Evolutionary conservation across 1,140 invertebrate genomes (phyloP).

Genomic region (Cydia fagiglandana): DNA sequence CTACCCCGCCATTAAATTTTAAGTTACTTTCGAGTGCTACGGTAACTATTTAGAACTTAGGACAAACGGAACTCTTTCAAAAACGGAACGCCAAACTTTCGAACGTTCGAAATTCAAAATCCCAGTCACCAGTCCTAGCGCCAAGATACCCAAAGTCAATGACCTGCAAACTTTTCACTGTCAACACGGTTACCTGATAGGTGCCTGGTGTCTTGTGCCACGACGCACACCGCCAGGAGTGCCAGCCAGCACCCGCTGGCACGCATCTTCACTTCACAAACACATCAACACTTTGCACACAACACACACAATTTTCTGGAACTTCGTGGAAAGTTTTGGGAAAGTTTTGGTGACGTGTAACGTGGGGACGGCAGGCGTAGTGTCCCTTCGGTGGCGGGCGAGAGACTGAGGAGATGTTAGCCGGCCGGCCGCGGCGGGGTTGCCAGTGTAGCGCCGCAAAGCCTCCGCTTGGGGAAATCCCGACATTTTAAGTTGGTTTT

Average conservation of each 20-base stretch:
- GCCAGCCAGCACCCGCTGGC: conserved; percentile 68
- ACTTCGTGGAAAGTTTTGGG: conserved; percentile 49
- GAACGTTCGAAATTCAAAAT: conserved; percentile 21
- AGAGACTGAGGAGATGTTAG: conserved; percentile 50
- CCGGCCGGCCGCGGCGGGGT: conserved; percentile 43
- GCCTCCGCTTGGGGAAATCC: conserved; percentile 33
- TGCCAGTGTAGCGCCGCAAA: conserved; percentile 31
- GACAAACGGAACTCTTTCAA: not conserved
- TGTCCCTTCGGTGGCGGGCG: conserved; percentile 45
- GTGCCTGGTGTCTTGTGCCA: conserved; percentile 65
- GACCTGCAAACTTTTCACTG: conserved; percentile 35
- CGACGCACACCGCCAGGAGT: conserved; percentile 55
- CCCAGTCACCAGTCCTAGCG: conserved; percentile 5
- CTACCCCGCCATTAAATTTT: too few species aligned
- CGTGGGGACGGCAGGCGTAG: conserved; percentile 31
- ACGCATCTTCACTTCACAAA: conserved; percentile 58
- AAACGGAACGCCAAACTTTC: conserved; percentile 13
- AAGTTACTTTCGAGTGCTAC: too few species aligned
- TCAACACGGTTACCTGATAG: conserved; percentile 64
- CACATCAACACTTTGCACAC: conserved; percentile 63
- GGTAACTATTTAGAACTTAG: too few species aligned
- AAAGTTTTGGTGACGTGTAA: conserved; percentile 69
- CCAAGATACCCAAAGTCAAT: conserved; percentile 13
- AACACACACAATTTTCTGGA: conserved; percentile 48
- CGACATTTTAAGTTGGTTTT: not conserved